These are phyloP conservation scores for Leptinotarsa peninsularis DNA, from an alignment of 2,888 invertebrate species.

Conservation along the genomic window DNA sequence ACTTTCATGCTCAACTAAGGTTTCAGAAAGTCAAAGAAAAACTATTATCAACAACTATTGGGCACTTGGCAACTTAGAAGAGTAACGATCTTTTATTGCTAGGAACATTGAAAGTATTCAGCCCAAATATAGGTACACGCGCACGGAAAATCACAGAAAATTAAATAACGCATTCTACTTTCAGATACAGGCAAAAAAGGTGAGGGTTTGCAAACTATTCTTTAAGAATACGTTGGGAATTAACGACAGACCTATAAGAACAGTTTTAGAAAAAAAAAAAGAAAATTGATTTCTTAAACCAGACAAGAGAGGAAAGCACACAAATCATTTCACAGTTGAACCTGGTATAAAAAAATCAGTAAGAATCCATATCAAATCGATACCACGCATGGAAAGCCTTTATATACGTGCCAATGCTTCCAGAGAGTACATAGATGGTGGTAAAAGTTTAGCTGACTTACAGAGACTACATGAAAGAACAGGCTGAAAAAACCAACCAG, in stretches of 20 bases:
- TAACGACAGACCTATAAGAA: constrained; percentile 35
- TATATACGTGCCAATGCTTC: constrained; percentile 48
- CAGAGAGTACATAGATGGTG: constrained; percentile 53
- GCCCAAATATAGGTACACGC: background rate
- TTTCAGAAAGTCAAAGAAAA: no score
- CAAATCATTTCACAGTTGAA: constrained; percentile 46
- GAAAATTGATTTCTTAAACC: constrained; percentile 42
- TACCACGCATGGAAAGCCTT: constrained; percentile 52
- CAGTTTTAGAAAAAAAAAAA: constrained; percentile 31
- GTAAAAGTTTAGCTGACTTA: constrained; percentile 46
- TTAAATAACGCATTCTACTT: constrained; percentile 45
- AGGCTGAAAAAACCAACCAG: constrained; percentile 28
- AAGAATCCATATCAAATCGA: constrained; percentile 49
- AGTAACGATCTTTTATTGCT: no score
- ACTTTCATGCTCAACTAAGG: no score
- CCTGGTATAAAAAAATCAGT: constrained; percentile 43
- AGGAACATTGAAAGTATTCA: no score
- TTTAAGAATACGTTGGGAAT: constrained; percentile 38
- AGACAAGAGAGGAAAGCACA: constrained; percentile 53
- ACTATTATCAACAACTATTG: no score
- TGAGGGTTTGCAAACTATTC: constrained; percentile 40
- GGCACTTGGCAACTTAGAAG: background rate
- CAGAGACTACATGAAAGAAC: constrained; percentile 48
- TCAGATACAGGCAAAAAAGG: constrained; percentile 34
- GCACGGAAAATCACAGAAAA: constrained; percentile 15